A percentile compares a stretch with the other conserved stretches of the same genome.
phyloP scores from a whole-genome alignment of 1,140 invertebrate species.

The Pseudomyrmex pallidus region DNA sequence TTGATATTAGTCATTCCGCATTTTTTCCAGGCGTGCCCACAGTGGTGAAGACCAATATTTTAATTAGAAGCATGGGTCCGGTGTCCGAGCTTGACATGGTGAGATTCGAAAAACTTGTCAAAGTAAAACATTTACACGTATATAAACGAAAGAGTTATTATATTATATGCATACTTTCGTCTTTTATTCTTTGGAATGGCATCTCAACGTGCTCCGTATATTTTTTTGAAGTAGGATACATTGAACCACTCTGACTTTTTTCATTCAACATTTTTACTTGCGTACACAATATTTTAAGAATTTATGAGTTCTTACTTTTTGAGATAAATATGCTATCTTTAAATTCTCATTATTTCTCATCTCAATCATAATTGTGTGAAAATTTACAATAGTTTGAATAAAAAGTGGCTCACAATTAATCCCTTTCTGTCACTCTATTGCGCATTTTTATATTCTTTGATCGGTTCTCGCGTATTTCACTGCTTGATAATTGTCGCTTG shows the following conservation, averaged over 20 bases:
- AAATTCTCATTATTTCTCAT: neutral
- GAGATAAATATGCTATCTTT: neutral
- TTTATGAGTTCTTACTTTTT: too few relatives aligned
- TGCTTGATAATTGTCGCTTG: neutral
- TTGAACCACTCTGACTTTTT: neutral
- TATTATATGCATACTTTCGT: too few relatives aligned
- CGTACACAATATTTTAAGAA: too few relatives aligned
- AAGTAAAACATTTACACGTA: neutral
- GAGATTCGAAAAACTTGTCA: constrained; percentile 73
- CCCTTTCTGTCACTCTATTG: too few relatives aligned
- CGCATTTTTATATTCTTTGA: too few relatives aligned
- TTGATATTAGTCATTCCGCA: neutral
- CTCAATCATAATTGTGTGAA: neutral
- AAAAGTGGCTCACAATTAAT: too few relatives aligned
- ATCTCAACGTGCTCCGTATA: too few relatives aligned
- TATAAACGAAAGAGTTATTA: too few relatives aligned
- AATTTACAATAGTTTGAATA: neutral
- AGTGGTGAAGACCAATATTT: constrained; percentile 95
- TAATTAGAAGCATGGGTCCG: constrained; percentile 97
- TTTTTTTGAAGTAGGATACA: neutral
- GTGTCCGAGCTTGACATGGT: constrained; percentile 98
- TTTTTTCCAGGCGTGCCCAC: constrained; percentile 91
- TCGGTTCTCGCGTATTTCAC: neutral
- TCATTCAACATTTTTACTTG: too few relatives aligned
- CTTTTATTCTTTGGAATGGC: too few relatives aligned